Evolutionary conservation across 2,888 invertebrate species (phyloP).

Genomic region (Leucoptera coffeella): DNA sequence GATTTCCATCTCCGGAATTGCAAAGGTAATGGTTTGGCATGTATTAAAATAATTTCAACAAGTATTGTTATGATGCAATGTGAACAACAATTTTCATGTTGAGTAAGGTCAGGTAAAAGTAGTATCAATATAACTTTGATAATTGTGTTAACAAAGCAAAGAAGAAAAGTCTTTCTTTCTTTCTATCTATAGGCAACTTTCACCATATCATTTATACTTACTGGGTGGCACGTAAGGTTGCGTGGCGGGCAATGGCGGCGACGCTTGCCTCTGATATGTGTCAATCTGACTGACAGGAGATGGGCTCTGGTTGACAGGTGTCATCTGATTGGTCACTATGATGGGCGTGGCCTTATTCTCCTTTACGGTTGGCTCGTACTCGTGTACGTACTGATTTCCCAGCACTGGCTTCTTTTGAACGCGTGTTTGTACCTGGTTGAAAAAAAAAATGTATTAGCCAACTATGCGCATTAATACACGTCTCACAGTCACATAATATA

Average conservation of each 20-base stretch:
- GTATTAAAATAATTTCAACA: no score
- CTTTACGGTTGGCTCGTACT: constrained; percentile 36
- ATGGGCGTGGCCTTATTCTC: constrained; percentile 11
- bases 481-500: no score
- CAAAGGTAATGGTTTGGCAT: no score
- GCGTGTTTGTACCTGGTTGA: constrained; percentile 27
- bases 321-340: constrained; percentile 9
- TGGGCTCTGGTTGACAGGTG: constrained; percentile 15
- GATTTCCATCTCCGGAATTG: no score
- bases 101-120: no score
- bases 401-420: constrained; percentile 32
- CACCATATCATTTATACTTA: neutral
- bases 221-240: constrained; percentile 32
- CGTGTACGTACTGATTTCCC: constrained; percentile 43
- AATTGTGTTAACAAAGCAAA: no score
- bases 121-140: no score
- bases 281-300: constrained; percentile 14
- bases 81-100: no score
- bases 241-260: constrained; percentile 24
- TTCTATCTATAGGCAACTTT: no score
- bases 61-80: no score
- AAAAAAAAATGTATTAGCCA: constrained; percentile 1
- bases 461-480: neutral
- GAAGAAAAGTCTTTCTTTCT: no score
- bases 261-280: constrained; percentile 19